phyloP scores from a whole-genome alignment of 2,113 vertebrate species.

The Panthera tigris region DNA sequence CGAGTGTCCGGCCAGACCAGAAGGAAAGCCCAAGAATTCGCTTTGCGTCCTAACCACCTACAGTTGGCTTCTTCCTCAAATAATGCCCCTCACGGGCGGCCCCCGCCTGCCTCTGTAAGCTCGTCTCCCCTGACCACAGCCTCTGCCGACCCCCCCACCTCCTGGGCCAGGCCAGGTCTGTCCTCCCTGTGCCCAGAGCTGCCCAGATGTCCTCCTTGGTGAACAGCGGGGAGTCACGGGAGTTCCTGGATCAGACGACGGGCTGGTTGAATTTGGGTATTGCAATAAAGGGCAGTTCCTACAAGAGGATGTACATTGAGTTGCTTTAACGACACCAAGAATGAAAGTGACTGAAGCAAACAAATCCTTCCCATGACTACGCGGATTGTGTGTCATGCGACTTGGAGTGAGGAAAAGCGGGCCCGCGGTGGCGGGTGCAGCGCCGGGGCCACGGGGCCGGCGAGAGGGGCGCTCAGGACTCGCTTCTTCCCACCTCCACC shows the following conservation, averaged over 20 bases:
- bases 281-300: neutral
- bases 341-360: neutral
- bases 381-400: accelerated
- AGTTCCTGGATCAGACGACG: neutral
- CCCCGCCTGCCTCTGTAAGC: neutral
- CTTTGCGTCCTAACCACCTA: neutral
- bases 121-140: neutral
- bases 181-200: neutral
- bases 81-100: neutral
- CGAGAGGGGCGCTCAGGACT: accelerated
- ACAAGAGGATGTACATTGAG: too few species aligned
- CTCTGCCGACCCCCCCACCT: neutral
- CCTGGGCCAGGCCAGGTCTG: too few species aligned
- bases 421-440: accelerated
- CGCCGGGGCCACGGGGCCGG: neutral
- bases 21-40: neutral
- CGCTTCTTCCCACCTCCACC: neutral
- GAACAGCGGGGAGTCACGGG: neutral
- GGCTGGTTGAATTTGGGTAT: neutral
- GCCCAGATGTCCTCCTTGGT: too few species aligned
- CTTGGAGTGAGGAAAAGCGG: neutral
- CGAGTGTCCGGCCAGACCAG: neutral
- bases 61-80: neutral
- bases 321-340: neutral
- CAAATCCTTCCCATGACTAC: accelerated